Evolutionary conservation across 2,888 invertebrate species (phyloP).

Genomic region (Nomada ruficornis): DNA sequence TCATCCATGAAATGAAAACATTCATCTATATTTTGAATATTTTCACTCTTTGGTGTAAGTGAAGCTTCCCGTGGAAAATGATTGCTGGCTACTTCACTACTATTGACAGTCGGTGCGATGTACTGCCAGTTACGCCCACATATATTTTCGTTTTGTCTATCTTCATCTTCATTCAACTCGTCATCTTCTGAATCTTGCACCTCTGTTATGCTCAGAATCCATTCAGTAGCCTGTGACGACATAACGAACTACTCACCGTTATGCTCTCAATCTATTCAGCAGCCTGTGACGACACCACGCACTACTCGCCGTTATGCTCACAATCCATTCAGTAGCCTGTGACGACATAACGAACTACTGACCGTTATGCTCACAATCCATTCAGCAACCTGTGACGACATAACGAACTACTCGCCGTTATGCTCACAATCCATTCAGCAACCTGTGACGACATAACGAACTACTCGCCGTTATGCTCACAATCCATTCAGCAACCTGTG

Average conservation of each 20-base stretch:
- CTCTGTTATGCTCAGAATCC: slow-evolving; percentile 15
- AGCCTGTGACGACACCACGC: not conserved
- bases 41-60: not conserved
- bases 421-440: not conserved
- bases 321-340: not conserved
- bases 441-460: not conserved
- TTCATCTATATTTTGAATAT: slow-evolving; percentile 13
- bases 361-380: not conserved
- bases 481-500: not conserved
- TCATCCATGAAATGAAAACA: slow-evolving; percentile 30
- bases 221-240: no score
- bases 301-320: not conserved
- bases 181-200: not conserved
- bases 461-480: not conserved
- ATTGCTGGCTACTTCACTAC: no score
- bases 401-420: not conserved
- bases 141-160: no score
- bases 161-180: no score
- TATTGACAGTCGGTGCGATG: no score
- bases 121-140: no score
- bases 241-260: not conserved
- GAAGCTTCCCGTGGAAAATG: not conserved
- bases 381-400: not conserved
- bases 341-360: not conserved
- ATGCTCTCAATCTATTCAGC: not conserved